Evolutionary conservation across 1,140 invertebrate species (phyloP), one percentile per base, ranked within the genome.

Genomic region (Lysiphlebus fabarum): DNA sequence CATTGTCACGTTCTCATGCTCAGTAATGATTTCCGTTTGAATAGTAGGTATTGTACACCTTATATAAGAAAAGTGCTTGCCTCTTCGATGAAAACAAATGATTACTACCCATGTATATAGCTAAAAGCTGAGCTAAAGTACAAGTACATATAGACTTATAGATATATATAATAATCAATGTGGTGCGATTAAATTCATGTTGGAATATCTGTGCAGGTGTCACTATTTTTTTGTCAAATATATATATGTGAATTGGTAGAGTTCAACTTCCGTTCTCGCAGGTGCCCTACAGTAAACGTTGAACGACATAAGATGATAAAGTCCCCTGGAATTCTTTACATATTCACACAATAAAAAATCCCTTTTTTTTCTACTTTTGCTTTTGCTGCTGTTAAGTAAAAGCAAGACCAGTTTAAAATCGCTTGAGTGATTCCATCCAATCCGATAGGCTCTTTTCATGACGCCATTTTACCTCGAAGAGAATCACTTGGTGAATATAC

Each of bases 1-100:
- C 45, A 36, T 14, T 34, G 36, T 57, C 45, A 48, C 42, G 45
- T 61, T 56, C 53, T 58, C 48, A 36, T 56, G 47, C 48, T 38
- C 40, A 42, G 61, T 62, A 62, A 62, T 62, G 51, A 62, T 62
- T 62, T 62, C 61, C 61, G 61, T 59, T 59, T 33, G 10, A 54
- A 54, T 17, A 4, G 38, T 41, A 12, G 38, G 17, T 26, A 26
- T 26, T 26, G 17, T 26, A 26, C 17, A 26, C 17, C 17, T 4
- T 26, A 26, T 26, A 26, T 26, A 26, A 26, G 17, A 26, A 26
- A 26, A 26, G 17, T 26, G 4, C 17, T 26, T 26, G 17, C 17
- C 17, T 26, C 17, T 26, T 26, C 49, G 55, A 57, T 57, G 44
- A 44, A 41, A 12, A 40, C 55, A 36, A 57, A 44, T 57, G 55